phyloP scores from a whole-genome alignment of 2,888 invertebrate genomes.

The Tipula helvola region DNA sequence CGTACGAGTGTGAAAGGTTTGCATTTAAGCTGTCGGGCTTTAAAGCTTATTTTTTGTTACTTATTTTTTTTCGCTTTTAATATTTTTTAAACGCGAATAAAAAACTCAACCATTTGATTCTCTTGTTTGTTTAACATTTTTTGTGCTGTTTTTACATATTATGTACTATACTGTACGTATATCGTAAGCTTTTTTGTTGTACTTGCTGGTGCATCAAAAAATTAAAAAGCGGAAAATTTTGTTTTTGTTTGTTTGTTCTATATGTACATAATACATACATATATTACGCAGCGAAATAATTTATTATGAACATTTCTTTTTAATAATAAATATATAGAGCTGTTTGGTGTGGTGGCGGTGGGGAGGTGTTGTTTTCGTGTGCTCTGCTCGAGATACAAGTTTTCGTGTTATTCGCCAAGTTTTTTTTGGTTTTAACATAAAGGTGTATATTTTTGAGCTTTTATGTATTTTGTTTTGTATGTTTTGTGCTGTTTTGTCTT shows the following conservation, averaged over 20 bases:
- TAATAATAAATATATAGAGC: neutral
- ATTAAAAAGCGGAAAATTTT: neutral
- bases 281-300: neutral
- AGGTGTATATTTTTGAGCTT: neutral
- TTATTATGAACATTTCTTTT: neutral
- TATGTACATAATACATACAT: no score
- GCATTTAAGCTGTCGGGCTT: neutral
- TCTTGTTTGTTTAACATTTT: neutral
- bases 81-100: neutral
- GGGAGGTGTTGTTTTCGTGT: neutral
- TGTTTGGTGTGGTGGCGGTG: neutral
- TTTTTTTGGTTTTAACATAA: neutral
- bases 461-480: neutral
- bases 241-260: neutral
- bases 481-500: neutral
- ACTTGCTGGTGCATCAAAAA: neutral
- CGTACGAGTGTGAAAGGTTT: no score
- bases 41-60: neutral
- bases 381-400: neutral
- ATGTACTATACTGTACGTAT: neutral
- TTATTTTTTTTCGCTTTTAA: neutral
- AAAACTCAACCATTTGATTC: neutral
- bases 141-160: neutral
- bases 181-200: neutral
- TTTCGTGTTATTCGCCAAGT: neutral